Evolutionary conservation across 2,113 vertebrate genomes (phyloP).

Genomic region (Scophthalmus maximus): DNA sequence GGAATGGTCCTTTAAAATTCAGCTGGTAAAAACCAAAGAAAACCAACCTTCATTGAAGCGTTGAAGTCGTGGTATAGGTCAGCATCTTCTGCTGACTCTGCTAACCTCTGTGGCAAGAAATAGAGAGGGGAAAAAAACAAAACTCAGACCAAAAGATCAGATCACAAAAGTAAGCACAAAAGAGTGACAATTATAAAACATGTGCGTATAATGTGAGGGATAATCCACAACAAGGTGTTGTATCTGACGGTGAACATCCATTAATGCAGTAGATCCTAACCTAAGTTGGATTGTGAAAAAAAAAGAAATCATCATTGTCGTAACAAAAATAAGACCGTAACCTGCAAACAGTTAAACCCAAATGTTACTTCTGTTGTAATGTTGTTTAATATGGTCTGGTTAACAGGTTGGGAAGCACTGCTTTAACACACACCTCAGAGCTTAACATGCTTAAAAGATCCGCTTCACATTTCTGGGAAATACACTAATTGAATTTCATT

Average conservation of each 20-base stretch:
- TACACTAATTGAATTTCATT: too few relatives aligned
- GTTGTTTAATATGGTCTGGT: too few relatives aligned
- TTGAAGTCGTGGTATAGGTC: slow-evolving; percentile 95
- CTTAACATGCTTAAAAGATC: too few relatives aligned
- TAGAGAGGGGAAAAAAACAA: neutral
- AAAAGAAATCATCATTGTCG: too few relatives aligned
- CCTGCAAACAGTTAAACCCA: too few relatives aligned
- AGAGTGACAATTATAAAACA: neutral
- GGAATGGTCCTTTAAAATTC: neutral
- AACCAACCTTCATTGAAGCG: slow-evolving; percentile 85
- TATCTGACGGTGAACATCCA: neutral
- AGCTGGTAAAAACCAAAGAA: neutral
- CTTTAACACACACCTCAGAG: too few relatives aligned
- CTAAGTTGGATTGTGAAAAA: neutral
- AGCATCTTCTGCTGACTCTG: slow-evolving; percentile 94
- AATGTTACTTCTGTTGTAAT: too few relatives aligned
- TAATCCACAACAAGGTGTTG: neutral
- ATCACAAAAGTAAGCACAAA: neutral
- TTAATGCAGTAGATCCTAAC: too few relatives aligned
- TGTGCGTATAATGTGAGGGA: neutral
- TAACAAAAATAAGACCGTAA: too few relatives aligned
- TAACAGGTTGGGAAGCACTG: too few relatives aligned
- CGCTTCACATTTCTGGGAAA: too few relatives aligned
- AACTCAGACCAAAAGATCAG: too few relatives aligned
- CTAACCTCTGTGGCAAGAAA: slow-evolving; percentile 84